Evolutionary conservation across 1,140 invertebrate species (phyloP), one percentile per base, ranked within the genome.

Genomic region (Drosophila trapezifrons): DNA sequence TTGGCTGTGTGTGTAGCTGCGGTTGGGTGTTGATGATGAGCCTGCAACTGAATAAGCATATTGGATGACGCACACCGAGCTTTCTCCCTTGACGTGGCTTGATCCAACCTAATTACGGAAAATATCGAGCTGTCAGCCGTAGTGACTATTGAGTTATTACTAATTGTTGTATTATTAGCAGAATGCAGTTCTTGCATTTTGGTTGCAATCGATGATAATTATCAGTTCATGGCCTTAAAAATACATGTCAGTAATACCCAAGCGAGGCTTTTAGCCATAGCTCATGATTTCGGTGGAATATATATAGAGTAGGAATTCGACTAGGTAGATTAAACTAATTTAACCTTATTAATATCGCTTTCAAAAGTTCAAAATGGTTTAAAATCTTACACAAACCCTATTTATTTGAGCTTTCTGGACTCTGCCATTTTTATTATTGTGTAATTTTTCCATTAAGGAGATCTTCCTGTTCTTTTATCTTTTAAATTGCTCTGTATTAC

Each of bases 31-130:
- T 32, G 9, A 32, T 32, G 64, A 67, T 35, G 59, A 51, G 60
- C 46, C 65, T 52, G 62, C 62, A 8, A 69, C 65, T 52, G 65
- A 66, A 66, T 69, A 46, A 66, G 60, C 60, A 69, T 66, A 69
- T 69, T 20, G 47, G 22, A 45, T 54, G 65, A 66, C 38, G 60
- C 65, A 54, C 32, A 54, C 32, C 42, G 38, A 52, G 47, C 65
- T 69, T 69, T 69, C 65, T 37, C 65, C 60, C 60, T 35, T 22
- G 37, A 13, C 51, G 46, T 37, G 46, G 45, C 20, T 49, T 37
- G 38, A 42, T 37, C 46, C 46, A 67, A 67, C 65, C 65, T 69
- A 69, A 69, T 69, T 69, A 54, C 29, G 8, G 37, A 32, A 32
- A 43, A 66, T 66, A 46, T 18, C 27, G 27, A 37, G 27, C 22